Evolutionary conservation across 2,113 vertebrate genomes (phyloP).

Genomic region (Charadrius vociferus): DNA sequence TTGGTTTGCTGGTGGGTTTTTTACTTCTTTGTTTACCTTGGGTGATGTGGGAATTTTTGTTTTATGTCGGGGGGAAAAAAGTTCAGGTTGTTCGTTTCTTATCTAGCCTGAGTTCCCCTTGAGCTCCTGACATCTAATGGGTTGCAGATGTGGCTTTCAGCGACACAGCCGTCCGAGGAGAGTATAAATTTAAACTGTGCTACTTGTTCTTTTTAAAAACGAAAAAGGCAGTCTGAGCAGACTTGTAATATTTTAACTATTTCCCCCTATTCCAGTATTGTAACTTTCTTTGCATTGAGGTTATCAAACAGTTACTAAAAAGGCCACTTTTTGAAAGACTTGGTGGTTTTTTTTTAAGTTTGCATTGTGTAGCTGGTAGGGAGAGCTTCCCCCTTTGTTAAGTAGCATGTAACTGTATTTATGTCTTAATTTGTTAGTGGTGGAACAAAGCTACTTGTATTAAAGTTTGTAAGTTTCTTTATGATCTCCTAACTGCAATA

Average conservation of each 20-base stretch:
- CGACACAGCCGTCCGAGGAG: background rate
- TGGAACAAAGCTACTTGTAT: background rate
- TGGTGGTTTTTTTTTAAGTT: background rate
- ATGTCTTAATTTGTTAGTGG: background rate
- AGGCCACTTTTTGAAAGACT: background rate
- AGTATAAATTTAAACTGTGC: background rate
- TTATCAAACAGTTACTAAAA: background rate
- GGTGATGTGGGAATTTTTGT: rapidly evolving
- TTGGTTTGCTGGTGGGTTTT: too few species aligned
- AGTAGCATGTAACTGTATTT: background rate
- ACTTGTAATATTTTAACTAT: background rate
- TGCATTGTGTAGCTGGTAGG: background rate
- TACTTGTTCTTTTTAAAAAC: background rate
- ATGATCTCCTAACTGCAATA: background rate
- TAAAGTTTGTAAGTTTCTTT: background rate
- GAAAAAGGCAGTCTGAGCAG: background rate
- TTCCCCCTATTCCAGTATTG: background rate
- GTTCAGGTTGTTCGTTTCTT: background rate
- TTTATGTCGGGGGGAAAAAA: background rate
- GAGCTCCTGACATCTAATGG: background rate
- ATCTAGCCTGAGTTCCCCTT: background rate
- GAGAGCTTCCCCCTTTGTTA: background rate
- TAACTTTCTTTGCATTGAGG: background rate
- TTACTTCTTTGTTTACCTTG: background rate
- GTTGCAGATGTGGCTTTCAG: background rate